Base-by-base conservation (phyloP, 2,113 vertebrate species). In the Acanthochromis polyacanthus region DNA sequence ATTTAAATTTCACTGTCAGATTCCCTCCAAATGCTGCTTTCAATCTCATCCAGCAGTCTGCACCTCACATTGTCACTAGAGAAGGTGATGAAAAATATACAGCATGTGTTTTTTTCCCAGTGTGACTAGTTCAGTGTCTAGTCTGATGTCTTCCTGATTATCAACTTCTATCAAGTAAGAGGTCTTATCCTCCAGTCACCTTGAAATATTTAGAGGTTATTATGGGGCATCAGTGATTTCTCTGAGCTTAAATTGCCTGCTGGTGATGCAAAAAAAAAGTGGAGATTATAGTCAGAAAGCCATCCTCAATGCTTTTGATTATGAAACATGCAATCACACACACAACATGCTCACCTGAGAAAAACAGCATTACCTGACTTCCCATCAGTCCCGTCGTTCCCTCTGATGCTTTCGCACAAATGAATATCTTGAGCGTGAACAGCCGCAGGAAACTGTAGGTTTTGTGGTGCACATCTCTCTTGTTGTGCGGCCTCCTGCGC, bases 281-380 rank as follows among this genome's bases (percentile, higher is more conserved):
- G 17, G 28, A 74, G 70, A 79, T 83, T 73, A 74, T 25, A 71
- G 69, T 17, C 51, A 51, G 23, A 71, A 74, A 67, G 17, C 19
- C 6, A 58, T 66, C 46, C 50, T 32, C 25, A 10, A 20, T 71
- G 80, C 36, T 68, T 84, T 71, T 80, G 66, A 86, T 87, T 77
- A 71, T 63, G 58, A 86, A 84, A 88, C 82, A 64, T 84, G 75
- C 75, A 87, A 89, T 89, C 84, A 83, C 78, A 48, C 78, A 48
- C 56, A 19, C 58, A 19, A 78, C 78, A 71, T 19, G 62, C 61
- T 89, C 76, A 79, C 75, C 64, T 83, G 52, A 66, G 69, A 84
- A 87, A 67, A 70, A 75, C 71, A 60, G 57, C 69, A 70, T 78
- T 72, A 45, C 62, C 6, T 68, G 43, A 60, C 28, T 58, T 48